These are phyloP conservation scores for Alouatta palliata DNA, from an alignment of 2,113 vertebrate species.

Conservation along the genomic window DNA sequence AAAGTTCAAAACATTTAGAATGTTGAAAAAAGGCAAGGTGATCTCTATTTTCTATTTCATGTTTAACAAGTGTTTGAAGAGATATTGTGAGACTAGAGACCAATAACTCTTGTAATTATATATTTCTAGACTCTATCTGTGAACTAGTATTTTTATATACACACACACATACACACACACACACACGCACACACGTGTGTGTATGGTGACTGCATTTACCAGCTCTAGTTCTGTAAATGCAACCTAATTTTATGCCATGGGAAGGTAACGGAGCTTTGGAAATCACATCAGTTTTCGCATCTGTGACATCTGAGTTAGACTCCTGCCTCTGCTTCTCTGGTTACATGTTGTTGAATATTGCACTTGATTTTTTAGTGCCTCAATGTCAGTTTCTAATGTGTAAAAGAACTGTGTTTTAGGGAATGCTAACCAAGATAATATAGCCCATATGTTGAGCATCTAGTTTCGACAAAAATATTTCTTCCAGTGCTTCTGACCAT, in stretches of 20 bases:
- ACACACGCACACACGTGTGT: too few species aligned
- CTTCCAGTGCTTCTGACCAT: not conserved
- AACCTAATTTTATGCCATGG: not conserved
- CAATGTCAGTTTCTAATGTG: not conserved
- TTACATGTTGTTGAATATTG: not conserved
- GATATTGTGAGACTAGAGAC: not conserved
- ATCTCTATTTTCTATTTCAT: not conserved
- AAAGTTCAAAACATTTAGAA: not conserved
- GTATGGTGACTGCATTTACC: not conserved
- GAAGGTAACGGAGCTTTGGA: not conserved
- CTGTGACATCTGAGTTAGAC: not conserved
- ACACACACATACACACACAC: too few species aligned
- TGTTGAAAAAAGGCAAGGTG: not conserved
- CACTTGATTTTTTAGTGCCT: not conserved
- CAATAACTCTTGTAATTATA: not conserved
- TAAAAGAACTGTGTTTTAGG: not conserved
- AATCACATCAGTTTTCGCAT: not conserved
- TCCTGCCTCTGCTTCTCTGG: not conserved
- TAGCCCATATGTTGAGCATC: not conserved
- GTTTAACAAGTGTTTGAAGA: not conserved
- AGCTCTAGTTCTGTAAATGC: not conserved
- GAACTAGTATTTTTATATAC: not conserved
- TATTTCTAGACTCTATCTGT: not conserved
- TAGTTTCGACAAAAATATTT: not conserved
- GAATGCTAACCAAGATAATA: not conserved